phyloP scores from a whole-genome alignment of 1,140 invertebrate genomes.

The Lerema accius region DNA sequence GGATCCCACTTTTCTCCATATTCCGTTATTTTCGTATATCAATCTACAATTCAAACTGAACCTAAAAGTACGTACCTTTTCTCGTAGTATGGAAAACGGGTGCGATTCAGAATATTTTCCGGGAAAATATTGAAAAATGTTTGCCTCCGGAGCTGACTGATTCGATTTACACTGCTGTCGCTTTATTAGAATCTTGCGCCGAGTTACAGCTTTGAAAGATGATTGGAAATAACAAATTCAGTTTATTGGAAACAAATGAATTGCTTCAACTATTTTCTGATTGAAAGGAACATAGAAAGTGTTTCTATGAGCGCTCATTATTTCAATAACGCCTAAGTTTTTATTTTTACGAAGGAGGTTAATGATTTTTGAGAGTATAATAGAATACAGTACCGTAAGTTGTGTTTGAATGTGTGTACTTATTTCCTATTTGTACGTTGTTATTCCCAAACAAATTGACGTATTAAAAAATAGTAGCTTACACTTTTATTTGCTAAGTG shows the following conservation, averaged over 20 bases:
- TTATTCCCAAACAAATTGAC: too few species aligned
- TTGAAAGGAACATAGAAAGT: too few species aligned
- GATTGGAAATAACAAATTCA: conserved; percentile 29
- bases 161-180: conserved; percentile 44
- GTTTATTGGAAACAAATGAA: neutral
- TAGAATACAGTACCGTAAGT: too few species aligned
- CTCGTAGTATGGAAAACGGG: conserved; percentile 32
- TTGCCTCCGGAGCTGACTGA: conserved; percentile 42
- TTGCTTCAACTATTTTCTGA: too few species aligned
- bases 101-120: conserved; percentile 43
- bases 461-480: too few species aligned
- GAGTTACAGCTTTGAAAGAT: conserved; percentile 18
- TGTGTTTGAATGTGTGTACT: too few species aligned
- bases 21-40: conserved; percentile 29
- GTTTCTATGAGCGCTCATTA: too few species aligned
- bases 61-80: conserved; percentile 22
- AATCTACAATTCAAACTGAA: conserved; percentile 32
- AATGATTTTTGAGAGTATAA: too few species aligned
- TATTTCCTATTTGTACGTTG: too few species aligned
- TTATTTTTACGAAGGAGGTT: too few species aligned
- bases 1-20: conserved; percentile 13
- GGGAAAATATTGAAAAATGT: conserved; percentile 49
- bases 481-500: too few species aligned
- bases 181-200: conserved; percentile 37
- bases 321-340: too few species aligned